These are phyloP conservation scores for Arion vulgaris DNA, from an alignment of 1,140 invertebrate species.

Conservation along the genomic window DNA sequence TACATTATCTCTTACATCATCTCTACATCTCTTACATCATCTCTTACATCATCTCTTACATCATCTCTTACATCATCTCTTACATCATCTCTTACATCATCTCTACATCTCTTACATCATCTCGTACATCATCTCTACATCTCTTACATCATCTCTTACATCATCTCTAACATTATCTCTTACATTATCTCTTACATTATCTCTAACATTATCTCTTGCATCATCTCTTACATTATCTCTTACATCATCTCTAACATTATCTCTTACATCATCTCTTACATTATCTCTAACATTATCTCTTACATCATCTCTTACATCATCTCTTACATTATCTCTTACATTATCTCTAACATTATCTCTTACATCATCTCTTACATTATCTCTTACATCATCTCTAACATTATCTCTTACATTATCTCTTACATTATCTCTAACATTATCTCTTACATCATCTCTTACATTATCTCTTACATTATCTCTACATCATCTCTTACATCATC, in stretches of 20 bases:
- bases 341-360: not conserved
- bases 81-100: not conserved
- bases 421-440: no score
- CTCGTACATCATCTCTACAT: no score
- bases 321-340: constrained; percentile 21
- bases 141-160: not conserved
- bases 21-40: no score
- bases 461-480: no score
- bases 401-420: no score
- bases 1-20: no score
- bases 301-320: constrained; percentile 17
- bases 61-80: no score
- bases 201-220: constrained; percentile 23
- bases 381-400: no score
- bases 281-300: not conserved
- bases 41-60: no score
- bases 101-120: no score
- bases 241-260: constrained; percentile 24
- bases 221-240: constrained; percentile 3
- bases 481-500: no score
- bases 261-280: constrained; percentile 21
- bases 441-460: no score
- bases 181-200: not conserved
- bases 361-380: not conserved
- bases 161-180: not conserved